A percentile compares a stretch with the other conserved stretches of the same genome.
Conservation (phyloP, 2,113 vertebrate genomes). For the Labeo rohita region DNA sequence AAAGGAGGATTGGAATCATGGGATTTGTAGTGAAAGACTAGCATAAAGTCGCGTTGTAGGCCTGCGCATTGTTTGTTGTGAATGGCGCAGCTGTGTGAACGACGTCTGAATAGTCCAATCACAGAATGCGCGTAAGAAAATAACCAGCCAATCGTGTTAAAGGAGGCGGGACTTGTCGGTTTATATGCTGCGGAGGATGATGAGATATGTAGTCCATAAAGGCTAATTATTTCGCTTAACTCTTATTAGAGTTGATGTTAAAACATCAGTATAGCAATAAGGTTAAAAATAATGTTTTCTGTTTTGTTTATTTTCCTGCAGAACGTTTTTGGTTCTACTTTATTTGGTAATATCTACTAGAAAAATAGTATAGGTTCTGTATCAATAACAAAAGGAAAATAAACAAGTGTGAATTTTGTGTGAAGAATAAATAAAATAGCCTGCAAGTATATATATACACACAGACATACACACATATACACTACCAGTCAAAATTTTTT, state of each 20-base stretch:
- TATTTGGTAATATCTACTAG: too few species aligned
- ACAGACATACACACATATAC: too few species aligned
- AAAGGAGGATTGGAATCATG: constrained; percentile 61
- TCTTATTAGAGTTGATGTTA: background rate
- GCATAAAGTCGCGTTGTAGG: background rate
- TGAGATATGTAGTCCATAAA: constrained; percentile 36
- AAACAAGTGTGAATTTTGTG: too few species aligned
- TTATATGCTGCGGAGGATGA: background rate
- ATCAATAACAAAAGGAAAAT: too few species aligned
- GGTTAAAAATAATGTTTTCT: too few species aligned
- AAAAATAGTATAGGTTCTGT: too few species aligned
- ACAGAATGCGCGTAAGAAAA: background rate
- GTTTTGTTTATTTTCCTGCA: too few species aligned
- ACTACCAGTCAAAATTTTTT: too few species aligned
- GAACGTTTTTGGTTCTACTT: too few species aligned
- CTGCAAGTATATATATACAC: too few species aligned
- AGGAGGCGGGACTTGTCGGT: background rate
- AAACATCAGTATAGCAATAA: background rate
- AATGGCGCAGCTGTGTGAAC: background rate
- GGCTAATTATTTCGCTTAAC: too few species aligned
- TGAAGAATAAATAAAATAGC: too few species aligned
- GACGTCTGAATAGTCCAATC: background rate
- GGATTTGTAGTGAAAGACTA: constrained; percentile 53
- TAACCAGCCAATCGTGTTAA: background rate
- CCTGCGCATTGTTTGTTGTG: background rate